A percentile compares a stretch with the other conserved stretches of the same genome.
Evolutionary conservation across 2,888 invertebrate species (phyloP).

Genomic region (Mesorhabditis belari): DNA sequence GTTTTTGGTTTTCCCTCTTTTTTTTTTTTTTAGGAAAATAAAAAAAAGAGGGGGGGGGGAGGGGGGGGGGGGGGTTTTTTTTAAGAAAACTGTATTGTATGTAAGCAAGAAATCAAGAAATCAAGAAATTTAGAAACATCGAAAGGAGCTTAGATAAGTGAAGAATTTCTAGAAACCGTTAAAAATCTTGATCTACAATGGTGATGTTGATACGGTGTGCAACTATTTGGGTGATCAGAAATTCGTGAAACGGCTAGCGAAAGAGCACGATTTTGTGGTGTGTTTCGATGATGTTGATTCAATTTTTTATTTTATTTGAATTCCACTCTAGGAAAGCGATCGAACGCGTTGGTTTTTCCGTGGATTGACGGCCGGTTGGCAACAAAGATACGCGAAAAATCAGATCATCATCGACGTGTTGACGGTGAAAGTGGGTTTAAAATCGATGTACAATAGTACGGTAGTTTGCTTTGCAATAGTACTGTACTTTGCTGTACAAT

Average conservation of each 20-base stretch:
- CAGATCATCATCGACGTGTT: constrained; percentile 33
- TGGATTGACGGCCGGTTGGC: constrained; percentile 35
- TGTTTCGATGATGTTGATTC: not conserved
- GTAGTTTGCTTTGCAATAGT: no score
- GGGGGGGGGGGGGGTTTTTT: no score
- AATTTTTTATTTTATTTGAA: no score
- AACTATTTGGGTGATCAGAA: constrained; percentile 45
- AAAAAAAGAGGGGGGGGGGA: no score
- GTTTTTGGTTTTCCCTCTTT: no score
- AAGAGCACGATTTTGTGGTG: not conserved
- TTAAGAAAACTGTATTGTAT: no score
- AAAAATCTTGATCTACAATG: constrained; percentile 44
- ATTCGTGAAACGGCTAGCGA: constrained; percentile 3
- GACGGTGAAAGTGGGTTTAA: constrained; percentile 43
- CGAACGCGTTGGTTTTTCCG: constrained; percentile 30
- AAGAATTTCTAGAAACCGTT: constrained; percentile 22
- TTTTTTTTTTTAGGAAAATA: no score
- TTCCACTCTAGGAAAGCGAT: not conserved
- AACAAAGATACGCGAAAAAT: constrained; percentile 26
- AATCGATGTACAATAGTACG: no score
- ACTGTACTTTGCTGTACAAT: no score
- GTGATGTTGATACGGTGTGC: constrained; percentile 43
- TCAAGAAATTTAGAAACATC: no score
- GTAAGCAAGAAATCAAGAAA: no score
- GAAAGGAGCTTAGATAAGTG: no score